These are phyloP conservation scores for Euphysa ruthae DNA, from an alignment of 30 jellyfish, hydroid and myxozoan genomes.

Conservation along the genomic window DNA sequence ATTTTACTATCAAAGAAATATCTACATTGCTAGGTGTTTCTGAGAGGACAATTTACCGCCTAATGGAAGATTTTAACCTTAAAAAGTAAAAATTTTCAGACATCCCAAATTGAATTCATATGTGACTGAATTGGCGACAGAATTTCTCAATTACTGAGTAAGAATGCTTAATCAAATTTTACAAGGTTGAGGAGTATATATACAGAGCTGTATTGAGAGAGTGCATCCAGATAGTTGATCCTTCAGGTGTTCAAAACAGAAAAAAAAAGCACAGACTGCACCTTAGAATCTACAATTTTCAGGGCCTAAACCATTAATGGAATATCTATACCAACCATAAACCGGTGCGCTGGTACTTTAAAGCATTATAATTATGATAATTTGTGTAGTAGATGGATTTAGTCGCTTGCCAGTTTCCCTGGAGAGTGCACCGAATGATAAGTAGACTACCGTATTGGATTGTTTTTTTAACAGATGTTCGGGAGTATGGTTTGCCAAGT, in stretches of 20 bases:
- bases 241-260: slow-evolving; percentile 1
- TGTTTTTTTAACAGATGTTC: slow-evolving; percentile 16
- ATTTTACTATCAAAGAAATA: slow-evolving; percentile 4
- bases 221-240: too few species aligned
- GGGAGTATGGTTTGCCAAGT: slow-evolving; percentile 37
- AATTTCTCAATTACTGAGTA: not conserved
- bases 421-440: slow-evolving; percentile 22
- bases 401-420: slow-evolving; percentile 32
- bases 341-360: slow-evolving; percentile 44
- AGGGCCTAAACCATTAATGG: slow-evolving; percentile 42
- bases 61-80: slow-evolving; percentile 20
- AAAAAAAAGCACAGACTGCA: slow-evolving; percentile 11
- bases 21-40: slow-evolving; percentile 15
- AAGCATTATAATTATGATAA: too few species aligned
- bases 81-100: slow-evolving; percentile 7
- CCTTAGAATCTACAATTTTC: slow-evolving; percentile 25
- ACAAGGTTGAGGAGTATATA: not conserved
- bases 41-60: slow-evolving; percentile 29
- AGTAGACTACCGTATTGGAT: slow-evolving; percentile 20
- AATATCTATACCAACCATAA: slow-evolving; percentile 35
- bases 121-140: too few species aligned
- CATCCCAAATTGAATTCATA: slow-evolving; percentile 6
- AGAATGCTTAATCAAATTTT: not conserved
- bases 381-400: slow-evolving; percentile 39
- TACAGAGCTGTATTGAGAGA: too few species aligned